Percentiles rank a stretch among this genome's conserved stretches.
Conservation (phyloP, 2,888 invertebrate genomes). For the Epicampocera succincta region DNA sequence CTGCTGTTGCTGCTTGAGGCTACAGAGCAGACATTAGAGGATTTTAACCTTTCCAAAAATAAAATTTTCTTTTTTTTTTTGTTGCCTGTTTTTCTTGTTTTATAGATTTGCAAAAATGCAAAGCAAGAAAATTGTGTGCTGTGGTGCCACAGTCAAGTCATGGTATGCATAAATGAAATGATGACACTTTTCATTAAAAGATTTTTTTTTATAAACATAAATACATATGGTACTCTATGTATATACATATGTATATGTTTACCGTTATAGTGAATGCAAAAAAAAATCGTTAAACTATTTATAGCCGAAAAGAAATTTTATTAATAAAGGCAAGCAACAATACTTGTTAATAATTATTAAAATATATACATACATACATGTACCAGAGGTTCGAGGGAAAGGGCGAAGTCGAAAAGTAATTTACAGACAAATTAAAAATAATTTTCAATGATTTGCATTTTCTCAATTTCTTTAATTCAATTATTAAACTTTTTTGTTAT, state of each 20-base stretch:
- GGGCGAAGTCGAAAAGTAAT: too few species aligned
- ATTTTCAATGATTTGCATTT: too few species aligned
- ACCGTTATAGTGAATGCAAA: background rate
- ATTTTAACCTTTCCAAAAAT: constrained; percentile 70
- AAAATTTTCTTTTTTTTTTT: constrained; percentile 44
- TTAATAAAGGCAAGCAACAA: too few species aligned
- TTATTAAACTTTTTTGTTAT: too few species aligned
- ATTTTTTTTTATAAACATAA: too few species aligned
- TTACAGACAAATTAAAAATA: too few species aligned
- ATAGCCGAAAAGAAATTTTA: too few species aligned
- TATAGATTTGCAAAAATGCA: constrained; percentile 35
- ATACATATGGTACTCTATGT: background rate
- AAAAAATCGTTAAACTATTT: too few species aligned
- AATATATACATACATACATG: too few species aligned
- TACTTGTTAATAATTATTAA: too few species aligned
- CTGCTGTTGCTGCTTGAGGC: constrained; percentile 5
- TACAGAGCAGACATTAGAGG: constrained; percentile 57
- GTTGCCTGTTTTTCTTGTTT: background rate
- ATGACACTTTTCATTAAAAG: constrained; percentile 38
- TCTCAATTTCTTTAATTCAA: too few species aligned
- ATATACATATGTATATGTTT: background rate
- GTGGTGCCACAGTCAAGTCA: background rate
- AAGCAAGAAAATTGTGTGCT: constrained; percentile 11
- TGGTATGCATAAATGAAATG: constrained; percentile 46
- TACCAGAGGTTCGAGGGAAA: too few species aligned